These are phyloP conservation scores for Oligia strigilis DNA, from an alignment of 2,888 invertebrate genomes.

Conservation along the genomic window DNA sequence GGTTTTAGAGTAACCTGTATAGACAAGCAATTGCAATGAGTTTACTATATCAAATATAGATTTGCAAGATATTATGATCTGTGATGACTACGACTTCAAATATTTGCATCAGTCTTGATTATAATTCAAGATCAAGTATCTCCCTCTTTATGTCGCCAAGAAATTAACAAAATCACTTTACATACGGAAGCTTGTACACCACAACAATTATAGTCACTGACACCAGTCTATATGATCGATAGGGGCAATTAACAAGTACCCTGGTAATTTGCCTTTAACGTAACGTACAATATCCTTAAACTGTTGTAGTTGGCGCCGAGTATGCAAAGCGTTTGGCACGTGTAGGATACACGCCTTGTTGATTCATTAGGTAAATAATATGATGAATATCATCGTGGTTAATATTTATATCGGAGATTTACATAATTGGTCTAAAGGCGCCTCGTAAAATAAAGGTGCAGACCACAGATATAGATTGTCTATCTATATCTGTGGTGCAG, in stretches of 20 bases:
- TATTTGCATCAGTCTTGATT: conserved; percentile 3
- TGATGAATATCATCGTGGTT: conserved; percentile 29
- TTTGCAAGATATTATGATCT: conserved; percentile 2
- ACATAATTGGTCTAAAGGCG: conserved; percentile 34
- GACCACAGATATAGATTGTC: too few species aligned
- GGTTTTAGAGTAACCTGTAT: background rate
- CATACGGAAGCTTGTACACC: conserved; percentile 53
- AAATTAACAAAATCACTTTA: conserved; percentile 29
- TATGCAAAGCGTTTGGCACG: conserved; percentile 54
- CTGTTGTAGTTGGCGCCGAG: conserved; percentile 52
- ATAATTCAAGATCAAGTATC: conserved; percentile 5
- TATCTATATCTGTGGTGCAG: too few species aligned
- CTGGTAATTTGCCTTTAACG: conserved; percentile 41
- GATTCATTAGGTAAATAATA: conserved; percentile 48
- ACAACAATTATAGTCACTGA: conserved; percentile 49
- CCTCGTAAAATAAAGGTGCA: conserved; percentile 8
- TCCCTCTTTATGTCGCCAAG: conserved; percentile 19
- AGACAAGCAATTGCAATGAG: background rate
- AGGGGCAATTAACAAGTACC: conserved; percentile 47
- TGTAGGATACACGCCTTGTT: conserved; percentile 25
- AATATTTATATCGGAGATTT: conserved; percentile 31
- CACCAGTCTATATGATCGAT: conserved; percentile 60
- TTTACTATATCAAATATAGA: background rate
- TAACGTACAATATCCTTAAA: conserved; percentile 40
- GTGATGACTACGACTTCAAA: background rate